Evolutionary conservation across 2,888 invertebrate genomes (phyloP), one percentile per base, ranked within the genome.

Genomic region (Tanypteryx hageni): DNA sequence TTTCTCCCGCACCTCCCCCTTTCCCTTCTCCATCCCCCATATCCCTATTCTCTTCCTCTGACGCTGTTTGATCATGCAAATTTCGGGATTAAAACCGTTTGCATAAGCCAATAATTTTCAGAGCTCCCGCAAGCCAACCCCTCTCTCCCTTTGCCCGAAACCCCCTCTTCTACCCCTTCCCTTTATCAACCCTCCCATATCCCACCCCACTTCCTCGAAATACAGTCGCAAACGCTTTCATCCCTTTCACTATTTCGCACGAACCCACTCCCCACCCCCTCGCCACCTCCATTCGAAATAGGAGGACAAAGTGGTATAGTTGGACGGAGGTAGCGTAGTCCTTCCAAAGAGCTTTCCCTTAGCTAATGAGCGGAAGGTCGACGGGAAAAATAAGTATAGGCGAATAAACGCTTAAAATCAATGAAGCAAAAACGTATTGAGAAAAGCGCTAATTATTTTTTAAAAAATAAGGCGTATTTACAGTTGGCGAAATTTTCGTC

Each of bases 1-100:
- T 11, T n/a, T 57, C 27, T 8, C 27, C 82, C 14, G 56, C 83
- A n/a, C 57, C 83, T n/a, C 83, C 56, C 57, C 57, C 83, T 44
- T 44, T 44, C 44, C 44, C 44, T 44, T 44, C 86, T 61, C 14
- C 31, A 64, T 44, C 22, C 61, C 27, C 16, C 27, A 11, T 27
- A 16, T 44, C 61, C 13, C n/a, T 59, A 14, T 14, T n/a, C 84
- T 9, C 86, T 64, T 61, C 86, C 61, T 61, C 61, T 14, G 22
- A 7, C 61, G 89, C 64, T 89, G 89, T 89, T 89, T 89, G 89
- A 89, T 89, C 89, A 89, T 89, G 89, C 89, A 89, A 89, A 89
- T 89, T 89, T 89, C 64, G 89, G 89, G 64, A 89, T 89, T 89
- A 89, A 89, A 89, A 89, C 89, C 89, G 89, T 89, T 89, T 89